These are phyloP conservation scores for Antechinus stuartii DNA, from an alignment of 2,113 vertebrate species.

Conservation along the genomic window DNA sequence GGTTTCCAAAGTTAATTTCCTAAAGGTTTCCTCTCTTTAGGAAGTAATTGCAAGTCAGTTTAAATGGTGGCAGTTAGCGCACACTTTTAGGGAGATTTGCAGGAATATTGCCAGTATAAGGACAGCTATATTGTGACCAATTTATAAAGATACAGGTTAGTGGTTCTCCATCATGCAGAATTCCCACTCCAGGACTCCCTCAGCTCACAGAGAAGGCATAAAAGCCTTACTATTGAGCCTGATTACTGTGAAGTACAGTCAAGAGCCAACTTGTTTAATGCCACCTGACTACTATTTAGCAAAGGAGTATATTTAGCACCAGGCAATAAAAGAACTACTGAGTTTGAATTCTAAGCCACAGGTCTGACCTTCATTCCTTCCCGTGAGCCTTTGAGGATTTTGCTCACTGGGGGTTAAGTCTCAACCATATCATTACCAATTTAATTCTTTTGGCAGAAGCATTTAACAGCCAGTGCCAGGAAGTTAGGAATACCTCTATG, in stretches of 20 bases:
- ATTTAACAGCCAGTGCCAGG: background rate
- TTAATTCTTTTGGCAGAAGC: background rate
- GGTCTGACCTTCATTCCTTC: background rate
- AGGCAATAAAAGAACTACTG: background rate
- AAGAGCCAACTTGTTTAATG: background rate
- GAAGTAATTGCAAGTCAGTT: background rate
- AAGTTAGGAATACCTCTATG: background rate
- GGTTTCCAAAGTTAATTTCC: background rate
- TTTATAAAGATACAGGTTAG: background rate
- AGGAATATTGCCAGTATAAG: background rate
- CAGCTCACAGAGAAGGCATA: background rate
- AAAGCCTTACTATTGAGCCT: background rate
- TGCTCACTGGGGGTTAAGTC: background rate
- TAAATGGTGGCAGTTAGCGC: background rate
- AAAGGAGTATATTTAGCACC: background rate
- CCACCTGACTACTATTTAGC: background rate
- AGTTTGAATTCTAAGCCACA: background rate
- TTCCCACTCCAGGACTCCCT: background rate
- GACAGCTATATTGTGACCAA: background rate
- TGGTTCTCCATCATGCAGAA: background rate
- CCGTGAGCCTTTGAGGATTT: background rate
- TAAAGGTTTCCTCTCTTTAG: background rate
- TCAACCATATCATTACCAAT: background rate
- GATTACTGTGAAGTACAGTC: background rate
- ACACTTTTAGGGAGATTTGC: background rate